phyloP scores from a whole-genome alignment of 1,140 invertebrate genomes.

The Apolygus lucorum region DNA sequence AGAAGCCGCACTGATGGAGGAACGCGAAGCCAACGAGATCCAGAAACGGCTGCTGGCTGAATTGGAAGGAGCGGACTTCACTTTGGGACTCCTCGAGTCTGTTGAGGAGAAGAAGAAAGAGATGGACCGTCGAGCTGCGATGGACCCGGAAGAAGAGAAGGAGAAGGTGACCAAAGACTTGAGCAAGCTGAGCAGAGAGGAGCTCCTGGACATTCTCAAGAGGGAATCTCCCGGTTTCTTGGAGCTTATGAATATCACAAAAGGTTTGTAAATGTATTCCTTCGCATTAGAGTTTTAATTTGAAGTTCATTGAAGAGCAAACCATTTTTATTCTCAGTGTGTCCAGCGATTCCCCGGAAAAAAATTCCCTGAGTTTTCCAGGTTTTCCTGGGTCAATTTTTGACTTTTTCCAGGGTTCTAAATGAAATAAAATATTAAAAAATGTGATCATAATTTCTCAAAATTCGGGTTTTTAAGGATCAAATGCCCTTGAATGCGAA shows the following conservation, averaged over 20 bases:
- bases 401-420: too few species aligned
- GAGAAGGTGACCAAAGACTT: conserved; percentile 61
- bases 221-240: conserved; percentile 79
- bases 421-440: too few species aligned
- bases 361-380: too few species aligned
- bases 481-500: too few species aligned
- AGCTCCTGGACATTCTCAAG: conserved; percentile 63
- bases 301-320: too few species aligned
- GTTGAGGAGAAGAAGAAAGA: conserved; percentile 34
- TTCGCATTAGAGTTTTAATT: too few species aligned
- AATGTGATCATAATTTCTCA: too few species aligned
- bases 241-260: conserved; percentile 64
- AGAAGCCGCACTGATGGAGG: conserved; percentile 66
- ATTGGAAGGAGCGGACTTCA: conserved; percentile 72
- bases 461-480: too few species aligned
- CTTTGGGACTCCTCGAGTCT: conserved; percentile 51
- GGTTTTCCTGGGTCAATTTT: too few species aligned
- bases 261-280: too few species aligned
- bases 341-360: too few species aligned
- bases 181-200: conserved; percentile 58
- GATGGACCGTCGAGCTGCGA: not conserved
- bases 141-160: conserved; percentile 38
- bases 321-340: too few species aligned
- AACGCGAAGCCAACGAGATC: conserved; percentile 73
- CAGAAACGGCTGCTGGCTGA: conserved; percentile 68